Conservation (phyloP, 2,113 vertebrate species). For the Lagopus muta region DNA sequence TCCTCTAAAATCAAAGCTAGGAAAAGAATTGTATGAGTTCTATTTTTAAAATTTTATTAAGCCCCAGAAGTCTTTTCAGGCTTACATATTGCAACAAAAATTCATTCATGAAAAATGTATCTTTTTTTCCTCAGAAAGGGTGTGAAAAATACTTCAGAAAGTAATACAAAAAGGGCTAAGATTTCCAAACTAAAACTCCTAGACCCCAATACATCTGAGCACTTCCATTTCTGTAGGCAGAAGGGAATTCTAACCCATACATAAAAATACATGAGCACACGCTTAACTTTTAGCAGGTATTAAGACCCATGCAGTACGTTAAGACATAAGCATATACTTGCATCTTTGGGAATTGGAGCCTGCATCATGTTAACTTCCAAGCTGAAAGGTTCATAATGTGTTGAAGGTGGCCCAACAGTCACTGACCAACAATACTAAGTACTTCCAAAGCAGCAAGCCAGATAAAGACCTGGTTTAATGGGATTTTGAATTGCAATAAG, state of each 20-base stretch:
- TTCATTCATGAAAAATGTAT: background rate
- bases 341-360: background rate
- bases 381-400: constrained; percentile 50
- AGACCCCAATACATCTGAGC: background rate
- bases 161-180: background rate
- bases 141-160: background rate
- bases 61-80: background rate
- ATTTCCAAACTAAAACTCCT: background rate
- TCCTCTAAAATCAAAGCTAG: background rate
- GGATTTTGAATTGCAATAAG: constrained; percentile 51
- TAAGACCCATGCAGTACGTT: constrained; percentile 32
- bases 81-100: background rate
- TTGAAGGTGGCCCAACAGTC: constrained; percentile 59
- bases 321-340: background rate
- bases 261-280: constrained; percentile 22
- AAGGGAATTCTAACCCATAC: background rate
- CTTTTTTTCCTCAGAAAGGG: background rate
- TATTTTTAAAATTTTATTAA: background rate
- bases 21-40: background rate
- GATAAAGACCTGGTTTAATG: constrained; percentile 40
- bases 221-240: background rate
- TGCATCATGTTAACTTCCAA: constrained; percentile 33
- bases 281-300: constrained; percentile 65
- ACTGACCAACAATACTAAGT: constrained; percentile 17
- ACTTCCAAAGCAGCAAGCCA: constrained; percentile 48